A percentile compares a stretch with the other conserved stretches of the same genome.
phyloP scores from a whole-genome alignment of 2,797 vertebrate genomes.

The Amphiprion clarkii region DNA sequence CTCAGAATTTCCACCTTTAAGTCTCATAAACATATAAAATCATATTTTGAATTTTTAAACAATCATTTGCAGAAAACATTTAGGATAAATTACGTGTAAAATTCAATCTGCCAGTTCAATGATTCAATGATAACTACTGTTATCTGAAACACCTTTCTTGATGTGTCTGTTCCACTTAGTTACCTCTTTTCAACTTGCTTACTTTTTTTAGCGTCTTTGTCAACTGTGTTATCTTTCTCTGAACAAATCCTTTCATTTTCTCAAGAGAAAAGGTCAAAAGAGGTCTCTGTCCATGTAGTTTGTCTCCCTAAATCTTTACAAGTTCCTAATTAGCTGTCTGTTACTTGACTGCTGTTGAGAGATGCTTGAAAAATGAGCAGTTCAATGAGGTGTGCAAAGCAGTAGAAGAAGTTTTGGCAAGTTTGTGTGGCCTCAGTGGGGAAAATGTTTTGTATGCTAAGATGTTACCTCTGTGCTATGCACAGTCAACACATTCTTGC shows the following conservation, averaged over 20 bases:
- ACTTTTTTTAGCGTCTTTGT: conserved; percentile 4
- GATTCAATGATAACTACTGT: too few species aligned
- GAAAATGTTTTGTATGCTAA: background rate
- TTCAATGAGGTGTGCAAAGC: background rate
- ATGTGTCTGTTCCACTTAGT: background rate
- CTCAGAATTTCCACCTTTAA: too few species aligned
- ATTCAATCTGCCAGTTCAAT: too few species aligned
- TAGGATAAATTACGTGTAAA: too few species aligned
- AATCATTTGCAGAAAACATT: too few species aligned
- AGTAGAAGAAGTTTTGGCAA: background rate
- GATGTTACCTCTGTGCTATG: background rate
- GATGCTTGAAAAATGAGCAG: background rate
- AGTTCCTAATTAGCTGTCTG: background rate
- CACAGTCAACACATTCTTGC: background rate
- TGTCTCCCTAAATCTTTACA: conserved; percentile 7
- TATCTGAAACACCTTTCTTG: too few species aligned
- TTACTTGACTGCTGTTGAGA: background rate
- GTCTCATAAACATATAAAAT: too few species aligned
- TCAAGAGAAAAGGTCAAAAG: background rate
- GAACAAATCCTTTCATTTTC: background rate
- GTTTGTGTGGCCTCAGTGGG: background rate
- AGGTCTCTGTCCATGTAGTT: conserved; percentile 2
- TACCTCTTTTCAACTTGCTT: background rate
- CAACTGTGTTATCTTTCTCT: conserved; percentile 1
- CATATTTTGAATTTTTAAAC: too few species aligned